Evolutionary conservation across 2,113 vertebrate genomes (phyloP).

Genomic region (Oreocharis arfaki): DNA sequence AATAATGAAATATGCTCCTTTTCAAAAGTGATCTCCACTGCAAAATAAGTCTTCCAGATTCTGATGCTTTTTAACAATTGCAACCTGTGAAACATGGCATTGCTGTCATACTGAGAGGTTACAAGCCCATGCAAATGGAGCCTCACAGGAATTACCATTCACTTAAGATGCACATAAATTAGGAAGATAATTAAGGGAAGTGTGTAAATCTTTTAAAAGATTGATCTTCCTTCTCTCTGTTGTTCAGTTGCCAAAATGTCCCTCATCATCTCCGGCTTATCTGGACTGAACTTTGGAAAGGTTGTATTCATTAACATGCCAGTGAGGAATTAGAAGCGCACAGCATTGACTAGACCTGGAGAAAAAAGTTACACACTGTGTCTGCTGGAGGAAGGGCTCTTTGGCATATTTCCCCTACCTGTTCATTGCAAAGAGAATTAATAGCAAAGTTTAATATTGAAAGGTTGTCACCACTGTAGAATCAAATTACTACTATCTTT

Average conservation of each 20-base stretch:
- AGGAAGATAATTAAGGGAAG: slow-evolving; percentile 3
- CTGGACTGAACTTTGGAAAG: neutral
- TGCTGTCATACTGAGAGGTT: neutral
- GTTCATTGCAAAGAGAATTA: neutral
- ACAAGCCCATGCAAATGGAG: neutral
- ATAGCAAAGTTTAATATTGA: neutral
- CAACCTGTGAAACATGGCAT: neutral
- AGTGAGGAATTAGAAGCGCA: neutral
- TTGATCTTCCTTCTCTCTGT: neutral
- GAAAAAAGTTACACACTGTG: neutral
- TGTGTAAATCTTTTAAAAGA: slow-evolving; percentile 4
- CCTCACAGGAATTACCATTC: neutral
- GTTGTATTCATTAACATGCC: neutral
- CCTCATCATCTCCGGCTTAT: neutral
- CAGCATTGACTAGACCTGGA: neutral
- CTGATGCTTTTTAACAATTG: neutral
- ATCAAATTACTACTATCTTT: neutral
- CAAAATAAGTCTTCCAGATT: neutral
- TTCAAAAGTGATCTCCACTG: neutral
- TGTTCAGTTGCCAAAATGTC: neutral
- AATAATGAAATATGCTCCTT: neutral
- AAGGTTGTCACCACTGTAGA: neutral
- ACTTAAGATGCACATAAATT: neutral
- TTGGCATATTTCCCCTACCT: neutral
- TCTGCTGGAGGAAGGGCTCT: neutral